Conservation (phyloP, 2,113 vertebrate genomes). For the Lagopus muta region DNA sequence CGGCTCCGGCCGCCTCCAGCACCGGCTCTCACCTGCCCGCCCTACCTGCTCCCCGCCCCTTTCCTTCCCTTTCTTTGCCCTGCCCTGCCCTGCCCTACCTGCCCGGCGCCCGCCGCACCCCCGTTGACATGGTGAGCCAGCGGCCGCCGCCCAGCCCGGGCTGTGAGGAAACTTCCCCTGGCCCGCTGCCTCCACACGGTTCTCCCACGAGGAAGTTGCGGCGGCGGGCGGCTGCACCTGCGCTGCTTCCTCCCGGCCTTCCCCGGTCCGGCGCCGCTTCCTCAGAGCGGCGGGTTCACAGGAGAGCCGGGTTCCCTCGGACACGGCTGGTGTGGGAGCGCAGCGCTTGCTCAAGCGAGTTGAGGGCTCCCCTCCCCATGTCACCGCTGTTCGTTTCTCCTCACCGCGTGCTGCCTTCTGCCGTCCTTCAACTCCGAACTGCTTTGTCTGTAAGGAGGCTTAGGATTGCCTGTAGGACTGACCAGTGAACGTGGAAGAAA, state of each 20-base stretch:
- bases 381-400: neutral
- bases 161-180: neutral
- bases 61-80: neutral
- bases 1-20: neutral
- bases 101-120: neutral
- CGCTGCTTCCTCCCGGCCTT: neutral
- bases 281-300: too few species aligned
- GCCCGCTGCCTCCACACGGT: neutral
- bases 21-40: neutral
- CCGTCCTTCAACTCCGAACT: neutral
- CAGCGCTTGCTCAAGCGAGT: neutral
- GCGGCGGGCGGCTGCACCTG: neutral
- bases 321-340: neutral
- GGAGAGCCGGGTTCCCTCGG: too few species aligned
- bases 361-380: neutral
- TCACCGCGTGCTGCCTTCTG: rapidly evolving
- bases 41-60: neutral
- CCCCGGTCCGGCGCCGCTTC: too few species aligned
- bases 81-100: neutral
- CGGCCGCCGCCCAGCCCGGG: neutral
- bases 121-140: neutral
- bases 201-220: neutral
- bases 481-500: rapidly evolving
- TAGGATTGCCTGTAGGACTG: rapidly evolving
- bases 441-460: neutral